Percentiles rank a stretch among this genome's conserved stretches.
phyloP scores from a whole-genome alignment of 2,113 vertebrate genomes.

The Paradoxurus hermaphroditus region DNA sequence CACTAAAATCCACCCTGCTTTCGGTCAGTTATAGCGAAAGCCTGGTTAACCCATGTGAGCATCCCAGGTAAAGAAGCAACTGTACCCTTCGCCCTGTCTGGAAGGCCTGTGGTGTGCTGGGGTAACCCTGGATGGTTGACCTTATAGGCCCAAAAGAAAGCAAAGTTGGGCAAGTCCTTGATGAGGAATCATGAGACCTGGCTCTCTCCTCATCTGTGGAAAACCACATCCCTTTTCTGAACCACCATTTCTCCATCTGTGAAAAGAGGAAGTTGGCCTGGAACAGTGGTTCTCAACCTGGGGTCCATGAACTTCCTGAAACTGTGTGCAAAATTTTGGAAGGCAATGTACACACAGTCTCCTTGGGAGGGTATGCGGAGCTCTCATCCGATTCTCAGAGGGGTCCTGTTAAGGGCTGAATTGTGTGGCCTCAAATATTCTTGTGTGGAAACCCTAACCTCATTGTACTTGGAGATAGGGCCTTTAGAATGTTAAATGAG shows the following conservation, averaged over 20 bases:
- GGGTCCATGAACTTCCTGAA: conserved; percentile 23
- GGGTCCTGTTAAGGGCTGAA: background rate
- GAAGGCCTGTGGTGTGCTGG: background rate
- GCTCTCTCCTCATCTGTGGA: background rate
- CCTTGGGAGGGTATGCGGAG: background rate
- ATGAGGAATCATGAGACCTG: background rate
- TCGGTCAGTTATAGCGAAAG: background rate
- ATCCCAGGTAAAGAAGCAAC: background rate
- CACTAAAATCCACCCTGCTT: background rate
- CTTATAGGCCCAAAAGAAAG: background rate
- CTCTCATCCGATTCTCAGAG: background rate
- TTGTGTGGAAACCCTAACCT: background rate
- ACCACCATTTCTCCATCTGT: conserved; percentile 29
- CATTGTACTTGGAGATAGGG: background rate
- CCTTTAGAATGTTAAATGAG: background rate
- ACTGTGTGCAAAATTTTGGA: background rate
- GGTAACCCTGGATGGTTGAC: background rate
- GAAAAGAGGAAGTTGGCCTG: conserved; percentile 39
- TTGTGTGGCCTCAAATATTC: background rate
- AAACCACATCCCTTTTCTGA: conserved; percentile 39
- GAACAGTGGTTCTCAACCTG: background rate
- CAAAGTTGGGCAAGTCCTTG: background rate
- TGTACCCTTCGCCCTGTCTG: background rate
- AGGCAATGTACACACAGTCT: background rate
- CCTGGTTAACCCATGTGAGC: background rate